phyloP scores from a whole-genome alignment of 2,888 invertebrate genomes.

The Tromatobia lineatoria region DNA sequence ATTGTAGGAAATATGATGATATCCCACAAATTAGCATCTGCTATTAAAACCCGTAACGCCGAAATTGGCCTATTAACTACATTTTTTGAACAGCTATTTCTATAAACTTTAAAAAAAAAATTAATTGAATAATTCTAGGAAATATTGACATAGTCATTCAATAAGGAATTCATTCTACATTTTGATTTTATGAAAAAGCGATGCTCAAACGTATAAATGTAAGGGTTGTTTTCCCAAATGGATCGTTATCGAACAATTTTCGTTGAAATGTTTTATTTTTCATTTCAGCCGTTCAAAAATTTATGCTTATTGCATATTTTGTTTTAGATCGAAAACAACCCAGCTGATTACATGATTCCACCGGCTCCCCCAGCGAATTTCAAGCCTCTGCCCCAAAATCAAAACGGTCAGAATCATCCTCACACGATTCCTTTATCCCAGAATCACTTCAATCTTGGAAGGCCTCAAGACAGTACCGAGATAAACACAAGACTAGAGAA shows the following conservation, averaged over 20 bases:
- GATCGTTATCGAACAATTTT: too few species aligned
- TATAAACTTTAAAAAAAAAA: too few species aligned
- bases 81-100: too few species aligned
- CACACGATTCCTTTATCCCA: conserved; percentile 75
- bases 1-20: too few species aligned
- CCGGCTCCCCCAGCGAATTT: conserved; percentile 78
- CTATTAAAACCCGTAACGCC: too few species aligned
- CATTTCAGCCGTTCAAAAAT: background rate
- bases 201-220: too few species aligned
- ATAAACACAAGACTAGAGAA: conserved; percentile 71
- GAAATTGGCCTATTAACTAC: too few species aligned
- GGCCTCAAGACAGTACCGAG: conserved; percentile 74
- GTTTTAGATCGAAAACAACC: conserved; percentile 78
- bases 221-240: too few species aligned
- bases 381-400: conserved; percentile 74
- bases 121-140: too few species aligned
- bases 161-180: background rate
- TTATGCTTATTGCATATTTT: background rate
- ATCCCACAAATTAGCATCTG: too few species aligned
- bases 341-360: conserved; percentile 80
- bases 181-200: background rate
- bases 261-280: background rate
- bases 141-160: too few species aligned
- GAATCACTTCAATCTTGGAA: conserved; percentile 71
- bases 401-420: conserved; percentile 71